Evolutionary conservation across 2,888 invertebrate species (phyloP).

Genomic region (Choristoneura rosaceana): DNA sequence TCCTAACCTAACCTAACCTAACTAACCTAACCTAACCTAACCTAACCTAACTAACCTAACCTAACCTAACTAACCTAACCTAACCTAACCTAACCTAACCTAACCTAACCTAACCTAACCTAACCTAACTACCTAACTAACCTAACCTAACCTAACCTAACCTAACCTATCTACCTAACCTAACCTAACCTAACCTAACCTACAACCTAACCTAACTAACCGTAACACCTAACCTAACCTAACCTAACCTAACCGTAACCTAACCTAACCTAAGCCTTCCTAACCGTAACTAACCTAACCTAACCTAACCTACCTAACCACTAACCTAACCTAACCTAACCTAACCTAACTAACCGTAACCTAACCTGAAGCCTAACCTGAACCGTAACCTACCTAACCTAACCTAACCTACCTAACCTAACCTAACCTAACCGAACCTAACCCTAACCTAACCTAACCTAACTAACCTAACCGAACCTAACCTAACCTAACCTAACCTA

Average conservation of each 20-base stretch:
- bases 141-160: constrained; percentile 42
- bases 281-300: too few relatives aligned
- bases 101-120: constrained; percentile 43
- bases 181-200: constrained; percentile 40
- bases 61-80: constrained; percentile 40
- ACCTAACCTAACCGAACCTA: constrained; percentile 43
- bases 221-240: constrained; percentile 26
- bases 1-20: constrained; percentile 40
- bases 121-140: constrained; percentile 42
- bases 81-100: constrained; percentile 43
- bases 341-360: constrained; percentile 13
- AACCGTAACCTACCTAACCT: constrained; percentile 43
- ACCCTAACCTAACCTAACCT: constrained; percentile 37
- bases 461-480: constrained; percentile 15
- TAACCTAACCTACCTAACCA: neutral
- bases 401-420: constrained; percentile 45
- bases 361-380: constrained; percentile 40
- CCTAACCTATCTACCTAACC: constrained; percentile 33
- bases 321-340: neutral
- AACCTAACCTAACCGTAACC: too few relatives aligned
- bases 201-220: constrained; percentile 29
- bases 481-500: constrained; percentile 32
- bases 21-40: constrained; percentile 38
- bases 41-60: constrained; percentile 31
- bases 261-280: too few relatives aligned